Base-by-base conservation (phyloP, 2,888 invertebrate species). In the Drosophila merina region DNA sequence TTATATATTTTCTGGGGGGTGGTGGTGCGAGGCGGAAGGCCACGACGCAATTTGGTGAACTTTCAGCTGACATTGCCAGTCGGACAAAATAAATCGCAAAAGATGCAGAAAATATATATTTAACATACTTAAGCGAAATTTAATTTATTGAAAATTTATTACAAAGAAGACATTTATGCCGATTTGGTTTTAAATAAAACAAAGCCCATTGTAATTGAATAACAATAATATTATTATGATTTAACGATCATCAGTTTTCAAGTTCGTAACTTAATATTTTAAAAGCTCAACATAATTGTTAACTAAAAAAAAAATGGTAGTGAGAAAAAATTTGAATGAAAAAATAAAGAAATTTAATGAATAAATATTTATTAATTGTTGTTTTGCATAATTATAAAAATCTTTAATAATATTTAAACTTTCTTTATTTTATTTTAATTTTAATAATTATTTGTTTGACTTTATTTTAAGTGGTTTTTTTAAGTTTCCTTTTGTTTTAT, bases 1-100 rank as follows among this genome's bases (percentile, higher is more conserved):
- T 83, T 86, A 79, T 36, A 14, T 66, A 86, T 83, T 36, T 31
- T 52, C 52, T 3, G 30, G 9, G 7, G 33, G 48, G 47, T n/a
- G 25, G 25, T 28, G 20, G 20, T 2, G 54, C 62, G 51, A 50
- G 44, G 33, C 36, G 31, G 42, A 36, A 7, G 42, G 28, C 20
- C 38, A 48, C 40, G 14, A n/a, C 45, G 49, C 25, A 62, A 62
- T 45, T 51, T 42, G 20, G 52, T 33, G 28, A 40, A 38, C 45
- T 40, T 56, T 62, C 62, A 58, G 73, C 60, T 60, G 60, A 60
- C 60, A 30, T 8, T 14, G 58, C 14, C 48, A 36, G n/a, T 36
- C 36, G 6, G n/a, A 36, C 6, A 6, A 0, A 36, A 12, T 36
- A 56, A 51, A 36, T 20, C 36, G 51, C 56, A 38, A 42, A 54